Percentiles rank a stretch among this genome's conserved stretches.
phyloP scores from a whole-genome alignment of 2,888 invertebrate species.

The Eugnorisma glareosa region DNA sequence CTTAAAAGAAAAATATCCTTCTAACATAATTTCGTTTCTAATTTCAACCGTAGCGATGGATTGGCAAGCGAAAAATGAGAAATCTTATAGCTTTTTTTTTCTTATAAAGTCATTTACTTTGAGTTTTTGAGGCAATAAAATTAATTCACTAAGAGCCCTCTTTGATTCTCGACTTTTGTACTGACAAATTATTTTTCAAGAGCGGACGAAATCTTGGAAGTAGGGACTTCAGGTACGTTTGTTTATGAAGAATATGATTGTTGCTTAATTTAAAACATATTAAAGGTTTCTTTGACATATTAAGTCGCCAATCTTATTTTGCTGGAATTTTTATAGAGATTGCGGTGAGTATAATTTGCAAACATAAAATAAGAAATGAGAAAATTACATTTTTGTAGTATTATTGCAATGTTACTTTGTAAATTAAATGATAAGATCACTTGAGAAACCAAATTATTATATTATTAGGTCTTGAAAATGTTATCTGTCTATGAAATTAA shows the following conservation, averaged over 20 bases:
- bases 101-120: constrained; percentile 58
- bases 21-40: constrained; percentile 54
- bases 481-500: not conserved
- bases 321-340: constrained; percentile 1
- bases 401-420: constrained; percentile 20
- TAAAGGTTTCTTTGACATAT: constrained; percentile 44
- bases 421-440: constrained; percentile 7
- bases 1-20: constrained; percentile 23
- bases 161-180: constrained; percentile 62
- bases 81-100: constrained; percentile 42
- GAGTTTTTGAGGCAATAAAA: constrained; percentile 64
- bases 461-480: not conserved
- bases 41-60: constrained; percentile 47
- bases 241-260: constrained; percentile 52
- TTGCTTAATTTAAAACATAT: constrained; percentile 53
- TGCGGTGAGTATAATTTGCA: not conserved
- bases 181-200: constrained; percentile 55
- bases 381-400: not conserved
- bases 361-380: not conserved
- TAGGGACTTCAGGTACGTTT: constrained; percentile 40
- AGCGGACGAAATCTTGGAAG: constrained; percentile 37
- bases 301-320: constrained; percentile 22
- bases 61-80: constrained; percentile 41
- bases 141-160: constrained; percentile 62
- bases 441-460: constrained; percentile 28